Evolutionary conservation across 2,113 vertebrate species (phyloP), one percentile per base, ranked within the genome.

Genomic region (Pyxicephalus adspersus): DNA sequence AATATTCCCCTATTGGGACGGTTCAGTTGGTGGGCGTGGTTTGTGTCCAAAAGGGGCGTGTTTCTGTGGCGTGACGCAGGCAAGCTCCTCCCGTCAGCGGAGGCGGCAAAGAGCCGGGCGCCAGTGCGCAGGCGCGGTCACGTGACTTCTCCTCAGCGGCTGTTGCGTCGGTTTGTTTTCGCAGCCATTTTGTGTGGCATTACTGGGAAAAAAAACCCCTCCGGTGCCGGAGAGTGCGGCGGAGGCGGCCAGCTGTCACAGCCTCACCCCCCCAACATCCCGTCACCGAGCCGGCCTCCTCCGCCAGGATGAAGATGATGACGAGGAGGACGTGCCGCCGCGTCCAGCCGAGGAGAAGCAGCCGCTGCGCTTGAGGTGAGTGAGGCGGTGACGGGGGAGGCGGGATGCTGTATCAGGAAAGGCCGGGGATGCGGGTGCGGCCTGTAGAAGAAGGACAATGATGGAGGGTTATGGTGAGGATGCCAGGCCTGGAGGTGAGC

Each of bases 161-260:
- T 75, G 71, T 75, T 75, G 80, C 80, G 80, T 82, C 80, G 80
- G 80, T 82, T 82, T 82, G 80, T 82, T 82, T 82, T 82, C 80
- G 80, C 80, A 74, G 80, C 80, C 80, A 82, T 82, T 82, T 82
- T 82, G 80, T 82, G 80, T 82, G 64, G 80, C 80, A 82, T 82
- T 82, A 82, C 80, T 82, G 80, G 80, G 80, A 82, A 75, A 82
- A 73, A 74, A 75, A 64, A 64, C 57, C 20, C 3, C 17, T 25
- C 17, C 38, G 38, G 66, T 52, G 77, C 60, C 60, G 68, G 23
- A 64, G 68, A 13, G 79, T 58, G 79, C 23, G 68, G 77, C 54
- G 3, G 58, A 29, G 70, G 79, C 26, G 34, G 20, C 28, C 28
- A 70, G 31, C 77, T 26, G 77, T 71, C 34, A 80, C 58, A 54